phyloP scores from a whole-genome alignment of 2,113 vertebrate genomes.

The Phylloscopus whistleri region DNA sequence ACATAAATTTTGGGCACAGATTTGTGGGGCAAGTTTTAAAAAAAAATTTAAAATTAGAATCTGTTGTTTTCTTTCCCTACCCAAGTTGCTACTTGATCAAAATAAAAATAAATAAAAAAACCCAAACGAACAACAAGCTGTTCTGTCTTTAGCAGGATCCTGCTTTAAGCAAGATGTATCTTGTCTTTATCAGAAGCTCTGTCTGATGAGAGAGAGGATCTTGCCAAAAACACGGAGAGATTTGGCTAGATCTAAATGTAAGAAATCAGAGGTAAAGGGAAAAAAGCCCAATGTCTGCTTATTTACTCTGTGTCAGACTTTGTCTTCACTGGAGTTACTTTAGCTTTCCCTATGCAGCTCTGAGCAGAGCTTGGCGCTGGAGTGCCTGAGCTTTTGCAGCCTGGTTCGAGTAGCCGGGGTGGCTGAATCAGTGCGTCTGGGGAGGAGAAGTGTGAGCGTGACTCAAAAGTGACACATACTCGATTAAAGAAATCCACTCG shows the following conservation, averaged over 20 bases:
- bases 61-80: background rate
- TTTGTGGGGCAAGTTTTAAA: background rate
- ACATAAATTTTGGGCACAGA: background rate
- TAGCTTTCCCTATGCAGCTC: background rate
- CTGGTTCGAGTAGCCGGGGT: fast-evolving
- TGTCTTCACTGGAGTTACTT: background rate
- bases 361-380: background rate
- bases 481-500: background rate
- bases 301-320: background rate
- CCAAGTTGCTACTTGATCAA: background rate
- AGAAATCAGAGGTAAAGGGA: background rate
- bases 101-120: background rate
- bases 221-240: background rate
- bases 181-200: background rate
- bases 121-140: background rate
- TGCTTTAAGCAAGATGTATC: background rate
- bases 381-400: background rate
- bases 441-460: background rate
- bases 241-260: background rate
- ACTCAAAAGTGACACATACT: background rate
- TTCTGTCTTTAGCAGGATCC: background rate
- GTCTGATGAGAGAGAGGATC: background rate
- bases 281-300: background rate
- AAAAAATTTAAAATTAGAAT: background rate
- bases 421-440: background rate